Evolutionary conservation across 2,888 invertebrate species (phyloP), one percentile per base, ranked within the genome.

Genomic region (Neoaliturus tenellus): DNA sequence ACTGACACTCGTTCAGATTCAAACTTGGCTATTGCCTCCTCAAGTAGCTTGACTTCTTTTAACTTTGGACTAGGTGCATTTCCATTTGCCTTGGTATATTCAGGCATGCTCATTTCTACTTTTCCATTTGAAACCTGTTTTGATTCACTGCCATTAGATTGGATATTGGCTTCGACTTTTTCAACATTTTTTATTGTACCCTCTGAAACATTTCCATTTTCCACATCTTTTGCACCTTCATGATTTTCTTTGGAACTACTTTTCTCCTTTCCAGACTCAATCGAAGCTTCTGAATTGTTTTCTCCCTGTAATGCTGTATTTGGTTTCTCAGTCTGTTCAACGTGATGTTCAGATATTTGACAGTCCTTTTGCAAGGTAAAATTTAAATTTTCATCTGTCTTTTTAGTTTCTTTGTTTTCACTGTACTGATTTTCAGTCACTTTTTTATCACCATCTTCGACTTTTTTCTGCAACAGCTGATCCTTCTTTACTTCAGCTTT

Each of bases 1-100:
- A 86, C 82, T 81, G 82, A 85, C n/a, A 87, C 81, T n/a, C 86
- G 78, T 25, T 83, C 83, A 14, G 80, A 78, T 85, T 87, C 86
- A 86, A 88, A 87, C 44, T 86, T 84, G 6, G 17, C 1, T 8
- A 86, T 80, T 25, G 71, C 35, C 69, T 80, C 80, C 51, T 85
- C 81, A 28, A 85, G 81, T 81, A 85, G 78, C 78, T 82, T 84
- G 1, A 85, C 78, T 39, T 71, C 55, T 14, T 82, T 39, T 25
- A 55, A 62, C 31, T 69, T 81, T 69, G n/a, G 48, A 17, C 23
- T 51, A 20, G 28, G 4, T 3, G 17, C 80, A 14, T 80, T 55
- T 55, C 48, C 55, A 55, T 20, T 48, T 28, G 62, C 14, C 4
- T 62, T 62, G 31, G 31, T 3, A 28, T 10, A 28, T 1, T 41